Evolutionary conservation across 2,113 vertebrate species (phyloP).

Genomic region (Melanocharis versteri): DNA sequence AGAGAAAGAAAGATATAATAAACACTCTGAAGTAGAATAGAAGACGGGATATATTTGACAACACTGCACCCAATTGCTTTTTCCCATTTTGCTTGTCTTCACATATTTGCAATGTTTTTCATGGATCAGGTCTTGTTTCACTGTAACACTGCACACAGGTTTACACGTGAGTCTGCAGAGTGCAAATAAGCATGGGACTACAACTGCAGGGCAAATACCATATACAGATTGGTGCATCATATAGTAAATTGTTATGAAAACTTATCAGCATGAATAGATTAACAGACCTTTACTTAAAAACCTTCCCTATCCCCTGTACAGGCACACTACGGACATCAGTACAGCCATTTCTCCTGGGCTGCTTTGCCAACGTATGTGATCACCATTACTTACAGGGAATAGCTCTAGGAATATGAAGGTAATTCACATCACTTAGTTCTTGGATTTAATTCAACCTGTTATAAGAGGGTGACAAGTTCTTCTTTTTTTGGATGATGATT

Average conservation of each 20-base stretch:
- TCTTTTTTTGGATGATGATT: not conserved
- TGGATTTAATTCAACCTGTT: constrained; percentile 31
- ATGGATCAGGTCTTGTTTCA: not conserved
- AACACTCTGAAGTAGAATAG: not conserved
- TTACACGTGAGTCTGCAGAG: not conserved
- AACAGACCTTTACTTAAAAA: not conserved
- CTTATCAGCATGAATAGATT: not conserved
- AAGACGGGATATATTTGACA: not conserved
- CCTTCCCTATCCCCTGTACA: not conserved
- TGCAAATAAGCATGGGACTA: not conserved
- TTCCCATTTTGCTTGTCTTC: not conserved
- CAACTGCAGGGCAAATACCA: not conserved
- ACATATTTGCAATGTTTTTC: not conserved
- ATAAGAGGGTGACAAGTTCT: not conserved
- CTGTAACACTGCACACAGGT: not conserved
- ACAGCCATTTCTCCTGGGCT: not conserved
- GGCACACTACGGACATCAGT: not conserved
- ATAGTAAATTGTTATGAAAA: not conserved
- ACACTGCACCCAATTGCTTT: not conserved
- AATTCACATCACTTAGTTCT: constrained; percentile 7
- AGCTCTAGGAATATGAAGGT: not conserved
- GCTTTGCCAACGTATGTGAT: not conserved
- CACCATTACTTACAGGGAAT: not conserved
- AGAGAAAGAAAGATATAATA: not conserved
- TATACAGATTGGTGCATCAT: not conserved